phyloP scores from a whole-genome alignment of 1,140 invertebrate species.

The Trinorchestia longiramus region DNA sequence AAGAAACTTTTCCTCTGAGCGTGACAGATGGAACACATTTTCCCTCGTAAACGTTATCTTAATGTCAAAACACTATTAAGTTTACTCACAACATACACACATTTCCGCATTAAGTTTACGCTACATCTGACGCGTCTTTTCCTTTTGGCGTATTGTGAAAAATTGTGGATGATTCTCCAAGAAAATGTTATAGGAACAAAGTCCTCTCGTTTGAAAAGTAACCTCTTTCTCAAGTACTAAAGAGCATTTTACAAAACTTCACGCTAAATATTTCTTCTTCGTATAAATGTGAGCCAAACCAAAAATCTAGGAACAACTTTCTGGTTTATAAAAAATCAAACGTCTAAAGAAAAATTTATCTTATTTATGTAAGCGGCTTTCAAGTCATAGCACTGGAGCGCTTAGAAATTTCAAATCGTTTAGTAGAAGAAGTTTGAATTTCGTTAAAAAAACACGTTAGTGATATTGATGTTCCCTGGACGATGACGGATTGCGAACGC shows the following conservation, averaged over 20 bases:
- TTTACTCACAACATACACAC: neutral
- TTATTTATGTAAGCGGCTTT: neutral
- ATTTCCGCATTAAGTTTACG: neutral
- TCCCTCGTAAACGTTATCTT: too few relatives aligned
- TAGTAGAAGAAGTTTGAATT: neutral
- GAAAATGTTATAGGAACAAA: neutral
- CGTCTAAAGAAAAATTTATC: neutral
- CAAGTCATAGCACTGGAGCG: neutral
- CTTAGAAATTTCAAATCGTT: neutral
- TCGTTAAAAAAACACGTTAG: neutral
- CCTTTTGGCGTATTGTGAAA: neutral
- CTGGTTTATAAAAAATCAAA: neutral
- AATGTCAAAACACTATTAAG: too few relatives aligned
- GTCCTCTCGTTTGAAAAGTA: neutral
- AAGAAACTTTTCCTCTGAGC: too few relatives aligned
- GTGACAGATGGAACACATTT: too few relatives aligned
- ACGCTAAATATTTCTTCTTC: neutral
- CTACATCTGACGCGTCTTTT: neutral
- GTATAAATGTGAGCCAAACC: neutral
- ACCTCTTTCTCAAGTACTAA: neutral
- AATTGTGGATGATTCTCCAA: neutral
- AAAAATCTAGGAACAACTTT: neutral
- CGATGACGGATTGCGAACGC: neutral
- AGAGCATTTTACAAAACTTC: neutral
- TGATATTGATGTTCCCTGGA: neutral